Evolutionary conservation across 2,888 invertebrate genomes (phyloP).

Genomic region (Caenorhabditis drosophilae): DNA sequence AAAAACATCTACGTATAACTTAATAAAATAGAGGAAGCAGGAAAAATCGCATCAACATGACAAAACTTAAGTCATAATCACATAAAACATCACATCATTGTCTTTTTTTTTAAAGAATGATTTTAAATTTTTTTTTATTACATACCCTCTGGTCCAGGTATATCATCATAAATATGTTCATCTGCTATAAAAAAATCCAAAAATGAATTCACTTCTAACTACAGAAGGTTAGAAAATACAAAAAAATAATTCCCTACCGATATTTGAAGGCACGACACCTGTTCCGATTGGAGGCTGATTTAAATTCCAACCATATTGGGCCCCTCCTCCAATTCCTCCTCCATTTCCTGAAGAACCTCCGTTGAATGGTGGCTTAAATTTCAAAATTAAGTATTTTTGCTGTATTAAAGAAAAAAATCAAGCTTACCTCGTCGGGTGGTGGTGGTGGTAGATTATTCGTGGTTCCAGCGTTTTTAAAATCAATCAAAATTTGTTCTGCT

Average conservation of each 20-base stretch:
- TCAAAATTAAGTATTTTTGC: neutral
- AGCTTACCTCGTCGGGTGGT: constrained; percentile 31
- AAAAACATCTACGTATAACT: neutral
- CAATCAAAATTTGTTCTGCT: constrained; percentile 68
- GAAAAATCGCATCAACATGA: too few species aligned
- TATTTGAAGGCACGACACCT: constrained; percentile 9
- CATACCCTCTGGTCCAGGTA: constrained; percentile 37
- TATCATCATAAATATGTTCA: constrained; percentile 41
- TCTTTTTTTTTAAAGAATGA: too few species aligned
- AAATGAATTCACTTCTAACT: neutral
- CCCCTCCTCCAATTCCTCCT: constrained; percentile 20
- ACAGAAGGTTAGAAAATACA: too few species aligned
- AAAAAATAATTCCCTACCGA: too few species aligned
- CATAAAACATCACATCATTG: too few species aligned
- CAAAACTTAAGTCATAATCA: too few species aligned
- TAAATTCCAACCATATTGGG: constrained; percentile 38
- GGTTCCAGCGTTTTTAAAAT: constrained; percentile 63
- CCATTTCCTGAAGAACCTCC: constrained; percentile 20
- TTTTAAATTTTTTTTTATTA: constrained; percentile 4
- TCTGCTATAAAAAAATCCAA: constrained; percentile 30
- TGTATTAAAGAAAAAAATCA: neutral
- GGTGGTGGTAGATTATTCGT: constrained; percentile 19
- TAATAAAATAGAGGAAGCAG: too few species aligned
- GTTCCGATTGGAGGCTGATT: constrained; percentile 14
- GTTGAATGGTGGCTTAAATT: neutral